Percentiles rank a stretch among this genome's conserved stretches.
Conservation (phyloP, 2,113 vertebrate species). For the Scalopus aquaticus region DNA sequence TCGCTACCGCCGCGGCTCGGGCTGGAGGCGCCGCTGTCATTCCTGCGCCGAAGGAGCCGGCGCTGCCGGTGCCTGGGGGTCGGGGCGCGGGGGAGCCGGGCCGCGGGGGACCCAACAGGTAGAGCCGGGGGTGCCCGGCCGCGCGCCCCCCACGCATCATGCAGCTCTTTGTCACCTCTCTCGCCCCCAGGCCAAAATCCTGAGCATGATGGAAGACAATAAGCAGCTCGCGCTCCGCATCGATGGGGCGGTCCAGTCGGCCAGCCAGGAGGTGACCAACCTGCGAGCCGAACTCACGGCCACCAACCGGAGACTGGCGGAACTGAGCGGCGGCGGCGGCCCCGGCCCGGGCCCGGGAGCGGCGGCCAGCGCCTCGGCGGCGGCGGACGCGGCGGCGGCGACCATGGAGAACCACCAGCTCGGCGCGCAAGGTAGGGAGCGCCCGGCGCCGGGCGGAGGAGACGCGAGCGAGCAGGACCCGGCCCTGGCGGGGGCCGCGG, state of each 20-base stretch:
- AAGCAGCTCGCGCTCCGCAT: conserved; percentile 93
- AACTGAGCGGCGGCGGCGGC: conserved; percentile 87
- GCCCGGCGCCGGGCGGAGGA: conserved; percentile 19
- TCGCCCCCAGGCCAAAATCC: conserved; percentile 93
- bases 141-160: conserved; percentile 86
- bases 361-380: conserved; percentile 43
- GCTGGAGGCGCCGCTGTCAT: conserved; percentile 79
- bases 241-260: conserved; percentile 94
- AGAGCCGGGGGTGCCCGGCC: conserved; percentile 63
- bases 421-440: conserved; percentile 87
- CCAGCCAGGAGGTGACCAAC: conserved; percentile 94
- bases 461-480: background rate
- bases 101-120: conserved; percentile 77
- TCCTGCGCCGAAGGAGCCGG: conserved; percentile 72
- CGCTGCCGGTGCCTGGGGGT: conserved; percentile 80
- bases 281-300: conserved; percentile 93
- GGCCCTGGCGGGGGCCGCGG: background rate
- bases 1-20: conserved; percentile 69
- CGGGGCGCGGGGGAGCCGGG: conserved; percentile 62
- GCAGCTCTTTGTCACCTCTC: conserved; percentile 91
- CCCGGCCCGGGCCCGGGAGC: conserved; percentile 64
- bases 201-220: conserved; percentile 97
- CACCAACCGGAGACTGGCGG: conserved; percentile 92
- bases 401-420: conserved; percentile 89
- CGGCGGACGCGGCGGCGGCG: conserved; percentile 63